Conservation (phyloP, 2,888 invertebrate genomes). For the Synanthedon vespiformis region DNA sequence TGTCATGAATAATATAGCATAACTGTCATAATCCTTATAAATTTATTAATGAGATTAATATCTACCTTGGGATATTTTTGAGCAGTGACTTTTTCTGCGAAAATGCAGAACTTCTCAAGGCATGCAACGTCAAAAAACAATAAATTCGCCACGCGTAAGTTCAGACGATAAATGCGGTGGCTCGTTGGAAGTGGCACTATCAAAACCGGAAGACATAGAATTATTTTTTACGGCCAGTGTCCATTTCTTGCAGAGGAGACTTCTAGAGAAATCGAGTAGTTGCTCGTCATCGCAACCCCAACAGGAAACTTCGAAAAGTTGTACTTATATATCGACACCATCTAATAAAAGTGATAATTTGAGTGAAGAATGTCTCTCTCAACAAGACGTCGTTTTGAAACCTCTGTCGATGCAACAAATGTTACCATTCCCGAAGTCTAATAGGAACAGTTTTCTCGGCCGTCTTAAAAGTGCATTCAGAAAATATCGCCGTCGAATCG, state of each 20-base stretch:
- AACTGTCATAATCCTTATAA: background rate
- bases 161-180: constrained; percentile 3
- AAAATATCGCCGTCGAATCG: constrained; percentile 20
- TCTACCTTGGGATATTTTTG: background rate
- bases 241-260: constrained; percentile 41
- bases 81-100: background rate
- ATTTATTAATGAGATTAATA: background rate
- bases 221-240: constrained; percentile 51
- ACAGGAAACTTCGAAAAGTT: constrained; percentile 28
- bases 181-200: constrained; percentile 6
- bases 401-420: constrained; percentile 46
- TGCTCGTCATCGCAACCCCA: constrained; percentile 5
- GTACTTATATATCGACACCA: constrained; percentile 23
- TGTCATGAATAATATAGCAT: background rate
- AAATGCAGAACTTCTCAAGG: constrained; percentile 14
- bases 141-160: constrained; percentile 9
- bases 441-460: constrained; percentile 28
- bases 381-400: background rate
- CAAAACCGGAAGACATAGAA: constrained; percentile 27
- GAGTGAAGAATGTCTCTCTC: background rate
- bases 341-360: background rate
- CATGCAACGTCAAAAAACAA: constrained; percentile 28
- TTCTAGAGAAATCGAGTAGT: constrained; percentile 32
- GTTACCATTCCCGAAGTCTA: constrained; percentile 48
- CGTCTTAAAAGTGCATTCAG: constrained; percentile 36